Conservation (phyloP, 2,888 invertebrate genomes). For the Trissolcus japonicus region DNA sequence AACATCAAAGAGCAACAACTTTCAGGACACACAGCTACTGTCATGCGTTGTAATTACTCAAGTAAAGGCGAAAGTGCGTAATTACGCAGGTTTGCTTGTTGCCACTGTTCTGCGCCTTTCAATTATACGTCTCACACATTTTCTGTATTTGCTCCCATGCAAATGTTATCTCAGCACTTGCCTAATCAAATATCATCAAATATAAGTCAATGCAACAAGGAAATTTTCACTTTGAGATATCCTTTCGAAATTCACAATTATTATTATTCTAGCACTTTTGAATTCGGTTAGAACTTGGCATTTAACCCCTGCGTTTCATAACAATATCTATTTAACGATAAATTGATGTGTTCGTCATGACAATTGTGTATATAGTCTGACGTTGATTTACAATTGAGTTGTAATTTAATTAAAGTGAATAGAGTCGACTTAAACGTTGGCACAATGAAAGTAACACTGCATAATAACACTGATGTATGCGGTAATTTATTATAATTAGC, state of each 20-base stretch:
- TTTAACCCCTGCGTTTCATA: neutral
- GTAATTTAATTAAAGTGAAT: neutral
- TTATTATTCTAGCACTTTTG: neutral
- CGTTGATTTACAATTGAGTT: neutral
- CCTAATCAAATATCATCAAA: neutral
- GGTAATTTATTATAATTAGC: slow-evolving; percentile 1
- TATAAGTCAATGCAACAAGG: too few relatives aligned
- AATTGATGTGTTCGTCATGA: too few relatives aligned
- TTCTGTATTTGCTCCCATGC: neutral
- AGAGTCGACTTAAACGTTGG: neutral
- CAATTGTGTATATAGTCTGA: neutral
- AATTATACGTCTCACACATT: slow-evolving; percentile 10
- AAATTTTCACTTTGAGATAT: neutral
- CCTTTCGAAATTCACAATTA: neutral
- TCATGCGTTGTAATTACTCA: slow-evolving; percentile 45
- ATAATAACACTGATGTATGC: neutral
- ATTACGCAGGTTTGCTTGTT: slow-evolving; percentile 32
- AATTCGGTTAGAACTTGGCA: neutral
- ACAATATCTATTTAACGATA: neutral
- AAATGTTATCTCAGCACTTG: slow-evolving; percentile 1
- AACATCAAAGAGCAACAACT: slow-evolving; percentile 42
- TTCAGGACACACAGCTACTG: slow-evolving; percentile 23
- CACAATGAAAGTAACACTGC: neutral
- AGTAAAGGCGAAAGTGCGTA: slow-evolving; percentile 42
- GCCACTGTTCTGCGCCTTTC: slow-evolving; percentile 14